These are phyloP conservation scores for Zalophus californianus DNA, from an alignment of 2,797 vertebrate species.

Conservation along the genomic window DNA sequence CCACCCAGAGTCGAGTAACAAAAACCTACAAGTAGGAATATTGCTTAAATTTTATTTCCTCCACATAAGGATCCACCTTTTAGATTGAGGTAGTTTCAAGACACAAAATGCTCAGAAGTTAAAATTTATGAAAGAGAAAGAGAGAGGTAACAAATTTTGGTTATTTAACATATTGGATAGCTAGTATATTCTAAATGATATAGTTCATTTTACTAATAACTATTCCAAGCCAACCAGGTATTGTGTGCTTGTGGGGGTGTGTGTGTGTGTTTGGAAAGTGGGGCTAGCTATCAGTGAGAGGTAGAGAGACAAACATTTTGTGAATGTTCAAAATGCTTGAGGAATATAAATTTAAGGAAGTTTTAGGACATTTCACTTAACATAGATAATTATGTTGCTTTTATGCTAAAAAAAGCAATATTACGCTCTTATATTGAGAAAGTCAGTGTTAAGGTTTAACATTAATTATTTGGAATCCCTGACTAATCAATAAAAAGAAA, in stretches of 20 bases:
- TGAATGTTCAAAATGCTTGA: background rate
- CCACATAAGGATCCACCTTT: background rate
- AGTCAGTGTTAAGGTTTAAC: background rate
- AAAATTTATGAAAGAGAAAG: background rate
- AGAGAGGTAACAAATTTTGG: background rate
- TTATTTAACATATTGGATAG: background rate
- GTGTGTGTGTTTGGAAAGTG: background rate
- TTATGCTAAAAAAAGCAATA: background rate
- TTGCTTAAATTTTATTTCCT: background rate
- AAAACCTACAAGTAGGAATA: background rate
- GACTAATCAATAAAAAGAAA: background rate
- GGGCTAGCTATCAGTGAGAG: background rate
- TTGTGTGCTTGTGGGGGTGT: too few relatives aligned
- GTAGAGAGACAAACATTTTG: background rate
- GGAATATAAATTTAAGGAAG: background rate
- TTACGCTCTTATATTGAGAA: background rate
- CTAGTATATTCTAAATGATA: background rate
- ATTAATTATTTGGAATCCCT: background rate
- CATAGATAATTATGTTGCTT: background rate
- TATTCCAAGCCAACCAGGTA: background rate
- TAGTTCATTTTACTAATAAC: background rate
- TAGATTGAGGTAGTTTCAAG: background rate
- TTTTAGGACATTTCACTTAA: conserved; percentile 34
- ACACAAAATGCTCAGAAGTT: background rate
- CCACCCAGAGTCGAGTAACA: background rate